Base-by-base conservation (phyloP, 2,797 vertebrate species). In the Salmo trutta region DNA sequence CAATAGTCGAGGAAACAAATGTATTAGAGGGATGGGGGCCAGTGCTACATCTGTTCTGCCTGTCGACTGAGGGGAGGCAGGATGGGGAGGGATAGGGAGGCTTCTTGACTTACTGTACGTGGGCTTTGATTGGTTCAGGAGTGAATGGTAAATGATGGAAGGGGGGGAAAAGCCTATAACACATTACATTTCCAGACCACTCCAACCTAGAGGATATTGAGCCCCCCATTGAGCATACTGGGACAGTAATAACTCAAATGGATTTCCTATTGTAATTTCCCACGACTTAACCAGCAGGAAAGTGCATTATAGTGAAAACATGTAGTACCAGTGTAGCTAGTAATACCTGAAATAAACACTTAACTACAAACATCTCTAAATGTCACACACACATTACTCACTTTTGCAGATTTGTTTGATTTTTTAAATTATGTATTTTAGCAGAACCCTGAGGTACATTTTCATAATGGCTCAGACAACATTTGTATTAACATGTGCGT, bases 1-100 rank as follows among this genome's bases (percentile, higher is more conserved):
- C 91, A 90, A 91, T 86, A 87, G 79, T 83, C 79, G 73, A 31
- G 85, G 78, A 93, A 91, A 88, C 87, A 86, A 81, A 91, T 70
- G 80, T 80, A 90, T 93, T 90, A 91, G 79, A 86, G 85, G 82
- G 86, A 89, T 75, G 84, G 74, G 16, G 78, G 81, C 79, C 76
- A 69, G n/a, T 75, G 83, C 79, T 80, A 83, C 86, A 91, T 92
- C 91, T 87, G 87, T 89, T 91, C 77, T 78, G 86, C 83, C 89
- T 90, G 87, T 85, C 76, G 75, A 72, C 77, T 41, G 51, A 81
- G 16, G 70, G 76, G 24, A 56, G 65, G 47, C 74, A n/a, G 14
- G 17, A 72, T 64, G 51, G 56, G 19, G 72, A 17, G 29, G 69
- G 24, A 27, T 27, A 66, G n/a, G 76, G 73, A 51, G 73, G 77